Evolutionary conservation across 2,888 invertebrate genomes (phyloP), one percentile per base, ranked within the genome.

Genomic region (Malthinus flaveolus): DNA sequence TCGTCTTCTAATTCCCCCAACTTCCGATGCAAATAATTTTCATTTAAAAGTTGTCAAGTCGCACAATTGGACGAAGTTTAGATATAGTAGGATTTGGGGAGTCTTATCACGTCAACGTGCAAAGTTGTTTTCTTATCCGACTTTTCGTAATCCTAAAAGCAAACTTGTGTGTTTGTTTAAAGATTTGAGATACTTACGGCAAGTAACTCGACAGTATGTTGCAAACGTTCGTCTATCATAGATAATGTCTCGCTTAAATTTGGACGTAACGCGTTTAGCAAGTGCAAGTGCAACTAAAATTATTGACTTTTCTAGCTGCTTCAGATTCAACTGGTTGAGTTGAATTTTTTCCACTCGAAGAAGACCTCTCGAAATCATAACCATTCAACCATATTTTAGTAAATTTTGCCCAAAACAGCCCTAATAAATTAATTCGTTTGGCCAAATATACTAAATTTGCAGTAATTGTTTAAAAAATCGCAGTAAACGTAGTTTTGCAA

Each of bases 41-140:
- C 94, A 68, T 87, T 80, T 1, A 80, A 65, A 2, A 85, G 81
- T 66, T 84, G 81, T 71, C 84, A 84, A 68, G n/a, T n/a, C 90
- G 87, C 64, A 88, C 81, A 45, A 90, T 82, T 2, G 85, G 89
- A 53, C 93, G 81, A 56, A 95, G 78, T 76, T 94, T 93, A 1
- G 94, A 93, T 13, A 87, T 78, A 8, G 87, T 84, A 76, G n/a
- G n/a, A n/a, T n/a, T 95, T 89, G 0, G 94, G 89, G 0, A 93
- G 93, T 1, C 92, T 91, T 48, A 91, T 86, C 80, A 87, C 83
- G 73, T 91, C 89, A 52, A 77, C 73, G 64, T 73, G 42, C 23
- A 23, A 23, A 23, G 23, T 23, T 3, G 23, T 23, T 23, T 23
- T 23, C 5, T 3, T 23, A 23, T 23, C 23, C 23, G 23, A 23